Conservation (phyloP, 2,888 invertebrate species). For the Clistopyga incitator region DNA sequence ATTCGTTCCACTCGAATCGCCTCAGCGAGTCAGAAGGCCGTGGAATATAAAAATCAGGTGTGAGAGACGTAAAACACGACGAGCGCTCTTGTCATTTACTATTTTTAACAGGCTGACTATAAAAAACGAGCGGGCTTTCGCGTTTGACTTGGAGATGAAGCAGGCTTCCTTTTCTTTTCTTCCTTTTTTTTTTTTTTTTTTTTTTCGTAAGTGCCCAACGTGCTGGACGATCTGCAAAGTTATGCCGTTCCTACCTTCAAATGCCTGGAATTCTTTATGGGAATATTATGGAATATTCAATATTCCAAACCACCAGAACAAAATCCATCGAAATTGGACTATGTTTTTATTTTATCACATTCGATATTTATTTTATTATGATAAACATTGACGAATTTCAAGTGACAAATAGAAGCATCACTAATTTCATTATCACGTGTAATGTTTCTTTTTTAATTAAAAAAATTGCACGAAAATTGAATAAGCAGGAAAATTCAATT, state of each 20-base stretch:
- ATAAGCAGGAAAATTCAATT: too few species aligned
- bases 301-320: too few species aligned
- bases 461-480: too few species aligned
- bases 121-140: neutral
- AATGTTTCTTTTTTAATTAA: too few species aligned
- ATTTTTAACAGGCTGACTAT: neutral
- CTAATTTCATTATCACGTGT: too few species aligned
- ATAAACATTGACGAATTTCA: too few species aligned
- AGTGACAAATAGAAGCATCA: too few species aligned
- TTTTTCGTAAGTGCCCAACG: neutral
- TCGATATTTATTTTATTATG: too few species aligned
- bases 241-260: neutral
- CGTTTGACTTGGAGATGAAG: slow-evolving; percentile 3
- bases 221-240: neutral
- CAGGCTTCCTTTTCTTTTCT: neutral
- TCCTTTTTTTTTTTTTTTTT: too few species aligned
- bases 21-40: neutral
- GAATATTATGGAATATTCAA: neutral
- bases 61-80: neutral
- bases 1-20: slow-evolving; percentile 12
- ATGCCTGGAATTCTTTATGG: neutral
- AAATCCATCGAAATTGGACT: too few species aligned
- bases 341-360: too few species aligned
- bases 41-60: slow-evolving; percentile 4
- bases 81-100: neutral